Base-by-base conservation (phyloP, 2,888 invertebrate genomes). In the Cepaea hortensis region DNA sequence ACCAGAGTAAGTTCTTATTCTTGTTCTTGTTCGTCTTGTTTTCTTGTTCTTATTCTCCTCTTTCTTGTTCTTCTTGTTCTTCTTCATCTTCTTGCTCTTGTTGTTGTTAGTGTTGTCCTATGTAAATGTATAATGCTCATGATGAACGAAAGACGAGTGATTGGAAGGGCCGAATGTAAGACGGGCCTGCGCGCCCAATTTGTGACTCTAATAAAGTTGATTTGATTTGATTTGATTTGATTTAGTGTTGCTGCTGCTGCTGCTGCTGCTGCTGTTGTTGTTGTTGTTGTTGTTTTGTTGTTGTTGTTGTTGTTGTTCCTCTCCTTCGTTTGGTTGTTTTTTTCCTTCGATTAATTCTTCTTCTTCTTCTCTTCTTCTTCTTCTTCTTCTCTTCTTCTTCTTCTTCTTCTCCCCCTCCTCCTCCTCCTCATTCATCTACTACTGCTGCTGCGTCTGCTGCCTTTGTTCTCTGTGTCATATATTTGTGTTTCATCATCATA, bases 381-480 rank as follows among this genome's bases (percentile, higher is more conserved):
- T 55, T 48, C 11, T 72, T 23, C 72, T 23, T 23, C 72, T 23
- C 72, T 72, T 72, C 72, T 72, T 72, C 72, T 4, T 72, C 23
- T 72, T 72, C 23, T 72, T 72, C 35, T 72, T 72, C 23, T 72
- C 68, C 62, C 23, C 46, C 23, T 50, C n/a, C 76, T 68, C 65
- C 23, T 85, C 77, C 48, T 85, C 79, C 65, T 68, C 62, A 48
- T 85, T 48, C 48, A 20, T 68, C 68, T 65, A 20, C 46, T 48
- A 20, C 50, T 77, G 35, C 65, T 46, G 77, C 77, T 15, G 23
- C 18, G 9, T 13, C 23, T 50, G 4, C 62, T 85, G 65, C 65
- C 48, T 77, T 50, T 77, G 46, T 68, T 46, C 48, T 48, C 62
- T 23, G 23, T 48, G 20, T n/a, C 77, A 46, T 68, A 20, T 85